Base-by-base conservation (phyloP, 2,797 vertebrate genomes). In the Enteromius argenteus region DNA sequence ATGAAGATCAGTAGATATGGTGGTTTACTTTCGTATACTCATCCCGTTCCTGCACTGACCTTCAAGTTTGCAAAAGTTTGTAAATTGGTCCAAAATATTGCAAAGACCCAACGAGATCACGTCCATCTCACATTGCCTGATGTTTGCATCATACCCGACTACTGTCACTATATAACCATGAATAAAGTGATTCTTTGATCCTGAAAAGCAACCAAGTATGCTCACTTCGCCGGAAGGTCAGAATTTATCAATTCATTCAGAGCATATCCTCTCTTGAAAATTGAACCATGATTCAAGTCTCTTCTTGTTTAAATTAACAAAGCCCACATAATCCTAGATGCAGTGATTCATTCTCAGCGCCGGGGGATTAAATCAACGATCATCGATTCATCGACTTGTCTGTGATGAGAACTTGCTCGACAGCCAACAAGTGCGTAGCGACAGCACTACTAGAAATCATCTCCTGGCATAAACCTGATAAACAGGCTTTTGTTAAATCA, bases 361-460 rank as follows among this genome's bases (percentile, higher is more conserved):
- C 17, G 64, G 68, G 17, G 27, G 74, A 84, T 71, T 84, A 42
- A 68, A 78, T 78, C 74, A 69, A 84, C 35, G 51, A 32, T 17
- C 19, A 71, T 60, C 0, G 14, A 71, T 78, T 49, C 30, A 78
- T 30, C 30, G 49, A 77, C 42, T 77, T 21, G 35, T 77, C 42
- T 82, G 21, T 75, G 71, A 83, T 30, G 73, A 83, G 15, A 68
- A 77, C 27, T 37, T 49, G 27, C 46, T 84, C 17, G 10, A 42
- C 64, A 58, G 11, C n/a, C 51, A 69, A 49, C 39, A 77, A 58
- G 10, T 30, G 23, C 64, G 17, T 30, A 6, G 13, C 7, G 27
- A 60, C 37, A 78, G 37, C 74, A 37, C 51, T 44, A 69, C 27
- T 56, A 60, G 27, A 78, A 71, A 69, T 78, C 82, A 78, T 78